Evolutionary conservation across 2,888 invertebrate genomes (phyloP), one percentile per base, ranked within the genome.

Genomic region (Scrobipalpa costella): DNA sequence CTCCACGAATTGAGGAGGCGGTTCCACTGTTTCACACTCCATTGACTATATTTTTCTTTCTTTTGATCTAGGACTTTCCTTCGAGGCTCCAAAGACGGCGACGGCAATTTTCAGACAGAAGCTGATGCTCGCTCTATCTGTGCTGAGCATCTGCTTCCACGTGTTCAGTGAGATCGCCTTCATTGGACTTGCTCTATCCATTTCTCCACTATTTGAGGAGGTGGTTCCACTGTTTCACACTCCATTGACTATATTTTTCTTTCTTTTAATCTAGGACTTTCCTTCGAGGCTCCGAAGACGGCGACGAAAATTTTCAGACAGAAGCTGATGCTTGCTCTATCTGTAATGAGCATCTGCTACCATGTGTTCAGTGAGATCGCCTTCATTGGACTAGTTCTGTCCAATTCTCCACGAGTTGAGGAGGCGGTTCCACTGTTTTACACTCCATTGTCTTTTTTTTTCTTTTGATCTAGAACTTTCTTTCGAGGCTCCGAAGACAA

Each of bases 161-260:
- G 87, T 88, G 40, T 87, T 86, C 68, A 86, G 87, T 79, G 91
- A 90, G 77, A 75, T 88, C 66, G 79, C 73, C 68, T 84, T 79
- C 76, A 90, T 90, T 68, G 78, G 77, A 58, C 76, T 89, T 74
- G 86, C 86, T 69, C 80, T 90, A 74, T 76, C 81, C 40, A 82
- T 84, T 76, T 85, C 89, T 67, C 89, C 90, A 71, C 80, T 81
- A 73, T 83, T 91, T 55, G 90, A 91, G 76, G 84, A 89, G 68
- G 86, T 90, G 67, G 89, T 91, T 66, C 90, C 89, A 71, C 82
- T 89, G 75, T 85, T 90, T 66, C 90, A 90, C 71, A 87, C 86
- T 68, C n/a, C n/a, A n/a, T n/a, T n/a, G n/a, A n/a, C n/a, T n/a
- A n/a, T n/a, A n/a, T n/a, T n/a, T n/a, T 33, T 15, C 34, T 55